These are phyloP conservation scores for Dicycla oo DNA, from an alignment of 2,888 invertebrate species.

Conservation along the genomic window DNA sequence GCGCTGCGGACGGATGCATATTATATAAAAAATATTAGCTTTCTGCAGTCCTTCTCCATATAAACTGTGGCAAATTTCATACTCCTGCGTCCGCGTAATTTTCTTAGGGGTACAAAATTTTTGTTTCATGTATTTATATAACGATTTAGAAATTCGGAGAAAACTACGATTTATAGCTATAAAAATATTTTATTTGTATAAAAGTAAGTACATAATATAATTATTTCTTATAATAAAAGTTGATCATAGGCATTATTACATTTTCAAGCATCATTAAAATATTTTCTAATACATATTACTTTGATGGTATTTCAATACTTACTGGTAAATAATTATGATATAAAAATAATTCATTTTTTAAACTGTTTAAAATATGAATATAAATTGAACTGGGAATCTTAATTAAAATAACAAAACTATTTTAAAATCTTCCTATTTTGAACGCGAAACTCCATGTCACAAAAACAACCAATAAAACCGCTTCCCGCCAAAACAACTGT, in stretches of 20 bases:
- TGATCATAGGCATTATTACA: neutral
- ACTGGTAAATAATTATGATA: neutral
- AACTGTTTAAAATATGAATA: neutral
- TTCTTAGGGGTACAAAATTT: too few relatives aligned
- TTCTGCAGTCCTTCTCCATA: too few relatives aligned
- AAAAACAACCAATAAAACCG: conserved; percentile 12
- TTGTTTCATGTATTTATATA: too few relatives aligned
- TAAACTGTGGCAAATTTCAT: too few relatives aligned
- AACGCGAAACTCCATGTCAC: neutral
- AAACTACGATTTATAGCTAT: neutral
- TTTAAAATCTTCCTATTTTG: neutral
- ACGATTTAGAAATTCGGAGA: conserved; percentile 26
- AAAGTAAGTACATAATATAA: neutral
- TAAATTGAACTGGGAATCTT: conserved; percentile 3
- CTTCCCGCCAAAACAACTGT: conserved; percentile 60
- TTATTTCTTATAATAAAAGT: conserved; percentile 14
- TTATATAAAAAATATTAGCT: too few relatives aligned
- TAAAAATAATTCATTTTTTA: conserved; percentile 11
- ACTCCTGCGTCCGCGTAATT: too few relatives aligned
- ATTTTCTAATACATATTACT: neutral
- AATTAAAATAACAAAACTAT: neutral
- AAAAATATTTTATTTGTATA: conserved; percentile 23
- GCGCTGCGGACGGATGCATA: too few relatives aligned
- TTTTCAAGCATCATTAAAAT: neutral
- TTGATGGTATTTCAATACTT: neutral